Conservation (phyloP, 2,113 vertebrate species). For the Corythoichthys haematopterus region DNA sequence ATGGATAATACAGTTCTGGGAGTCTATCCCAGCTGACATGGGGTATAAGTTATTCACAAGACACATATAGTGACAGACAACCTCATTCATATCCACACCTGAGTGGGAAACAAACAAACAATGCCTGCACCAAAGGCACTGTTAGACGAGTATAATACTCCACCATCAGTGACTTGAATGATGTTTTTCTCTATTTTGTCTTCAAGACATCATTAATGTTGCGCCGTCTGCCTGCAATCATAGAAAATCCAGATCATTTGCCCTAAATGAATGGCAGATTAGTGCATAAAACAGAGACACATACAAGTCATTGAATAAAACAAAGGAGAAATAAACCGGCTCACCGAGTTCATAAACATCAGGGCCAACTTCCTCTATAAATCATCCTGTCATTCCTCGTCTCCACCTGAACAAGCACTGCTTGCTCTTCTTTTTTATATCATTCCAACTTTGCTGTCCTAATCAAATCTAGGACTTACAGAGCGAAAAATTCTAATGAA, state of each 20-base stretch:
- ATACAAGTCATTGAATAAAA: conserved; percentile 33
- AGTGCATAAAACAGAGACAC: conserved; percentile 3
- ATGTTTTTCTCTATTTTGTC: not conserved
- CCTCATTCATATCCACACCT: too few species aligned
- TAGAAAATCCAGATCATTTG: conserved; percentile 37
- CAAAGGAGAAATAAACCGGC: conserved; percentile 42
- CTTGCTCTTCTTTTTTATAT: not conserved
- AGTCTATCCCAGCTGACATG: too few species aligned
- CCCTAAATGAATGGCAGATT: conserved; percentile 33
- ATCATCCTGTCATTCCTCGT: conserved; percentile 22
- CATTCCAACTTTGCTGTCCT: conserved; percentile 4
- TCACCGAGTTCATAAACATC: conserved; percentile 45
- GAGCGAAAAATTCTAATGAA: not conserved
- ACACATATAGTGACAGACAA: too few species aligned
- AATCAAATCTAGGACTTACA: conserved; percentile 7
- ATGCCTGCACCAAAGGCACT: too few species aligned
- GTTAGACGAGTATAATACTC: too few species aligned
- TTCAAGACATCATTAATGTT: conserved; percentile 8
- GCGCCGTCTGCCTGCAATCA: conserved; percentile 21
- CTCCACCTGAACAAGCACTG: conserved; percentile 30
- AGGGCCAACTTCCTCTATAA: conserved; percentile 25
- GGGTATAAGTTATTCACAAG: too few species aligned
- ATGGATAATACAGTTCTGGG: too few species aligned
- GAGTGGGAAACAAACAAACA: too few species aligned
- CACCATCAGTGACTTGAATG: not conserved